Conservation (phyloP, 2,113 vertebrate genomes). For the Vimba vimba region DNA sequence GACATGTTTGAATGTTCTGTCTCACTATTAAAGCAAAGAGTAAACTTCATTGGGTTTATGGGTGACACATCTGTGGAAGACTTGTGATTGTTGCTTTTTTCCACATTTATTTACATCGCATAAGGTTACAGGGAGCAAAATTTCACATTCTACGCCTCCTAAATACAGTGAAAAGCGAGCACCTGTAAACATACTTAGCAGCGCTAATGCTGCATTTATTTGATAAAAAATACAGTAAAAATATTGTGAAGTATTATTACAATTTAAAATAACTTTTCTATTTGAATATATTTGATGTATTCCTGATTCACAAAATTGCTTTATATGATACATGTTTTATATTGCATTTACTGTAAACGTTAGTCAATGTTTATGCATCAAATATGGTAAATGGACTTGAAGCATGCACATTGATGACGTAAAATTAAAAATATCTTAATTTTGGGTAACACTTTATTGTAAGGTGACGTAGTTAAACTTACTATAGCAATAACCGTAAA, state of each 20-base stretch:
- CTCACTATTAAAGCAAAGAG: neutral
- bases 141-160: neutral
- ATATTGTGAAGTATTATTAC: too few relatives aligned
- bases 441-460: too few relatives aligned
- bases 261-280: too few relatives aligned
- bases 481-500: too few relatives aligned
- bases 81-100: neutral
- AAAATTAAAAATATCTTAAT: too few relatives aligned
- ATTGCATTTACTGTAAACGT: neutral
- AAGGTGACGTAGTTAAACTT: too few relatives aligned
- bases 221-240: too few relatives aligned
- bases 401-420: too few relatives aligned
- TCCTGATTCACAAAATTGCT: too few relatives aligned
- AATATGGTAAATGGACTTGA: neutral
- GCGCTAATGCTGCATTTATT: too few relatives aligned
- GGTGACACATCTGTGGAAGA: neutral
- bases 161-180: neutral
- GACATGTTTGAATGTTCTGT: constrained; percentile 49
- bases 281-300: too few relatives aligned
- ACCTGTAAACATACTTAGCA: too few relatives aligned
- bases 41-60: constrained; percentile 24
- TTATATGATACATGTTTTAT: neutral
- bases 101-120: neutral
- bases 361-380: neutral
- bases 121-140: neutral